Evolutionary conservation across 2,113 vertebrate genomes (phyloP).

Genomic region (Tragelaphus scriptus): DNA sequence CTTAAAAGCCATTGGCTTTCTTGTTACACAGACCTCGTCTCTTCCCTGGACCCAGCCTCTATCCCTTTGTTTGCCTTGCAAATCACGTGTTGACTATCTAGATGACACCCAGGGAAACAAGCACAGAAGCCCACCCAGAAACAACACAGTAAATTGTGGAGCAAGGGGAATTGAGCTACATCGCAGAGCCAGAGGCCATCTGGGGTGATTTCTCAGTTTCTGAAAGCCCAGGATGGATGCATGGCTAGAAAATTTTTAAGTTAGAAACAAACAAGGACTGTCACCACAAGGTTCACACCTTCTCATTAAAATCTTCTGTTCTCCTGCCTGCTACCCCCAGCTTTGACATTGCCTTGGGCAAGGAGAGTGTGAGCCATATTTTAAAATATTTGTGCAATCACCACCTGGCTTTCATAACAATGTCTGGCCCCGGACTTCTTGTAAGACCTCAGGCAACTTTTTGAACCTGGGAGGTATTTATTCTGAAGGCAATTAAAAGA

Average conservation of each 20-base stretch:
- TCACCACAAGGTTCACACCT: constrained; percentile 28
- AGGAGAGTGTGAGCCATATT: constrained; percentile 5
- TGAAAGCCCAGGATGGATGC: not conserved
- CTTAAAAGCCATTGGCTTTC: constrained; percentile 50
- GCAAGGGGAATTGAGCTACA: not conserved
- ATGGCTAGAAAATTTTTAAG: not conserved
- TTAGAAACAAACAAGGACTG: constrained; percentile 51
- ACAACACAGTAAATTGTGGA: constrained; percentile 56
- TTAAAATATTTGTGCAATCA: constrained; percentile 22
- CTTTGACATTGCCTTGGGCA: not conserved
- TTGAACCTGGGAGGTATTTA: constrained; percentile 32
- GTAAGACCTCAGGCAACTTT: constrained; percentile 1
- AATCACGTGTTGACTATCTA: constrained; percentile 47
- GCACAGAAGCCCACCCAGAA: constrained; percentile 55
- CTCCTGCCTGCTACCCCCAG: not conserved
- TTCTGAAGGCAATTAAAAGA: not conserved
- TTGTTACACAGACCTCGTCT: constrained; percentile 18
- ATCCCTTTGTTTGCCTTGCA: constrained; percentile 70
- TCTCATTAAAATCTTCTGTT: constrained; percentile 24
- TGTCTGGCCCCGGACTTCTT: constrained; percentile 8
- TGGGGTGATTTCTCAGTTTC: not conserved
- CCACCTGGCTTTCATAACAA: constrained; percentile 44
- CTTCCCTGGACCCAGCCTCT: constrained; percentile 53
- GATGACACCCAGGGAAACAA: constrained; percentile 70
- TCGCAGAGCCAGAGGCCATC: constrained; percentile 26